Evolutionary conservation across 2,113 vertebrate genomes (phyloP).

Genomic region (Xiphophorus hellerii): DNA sequence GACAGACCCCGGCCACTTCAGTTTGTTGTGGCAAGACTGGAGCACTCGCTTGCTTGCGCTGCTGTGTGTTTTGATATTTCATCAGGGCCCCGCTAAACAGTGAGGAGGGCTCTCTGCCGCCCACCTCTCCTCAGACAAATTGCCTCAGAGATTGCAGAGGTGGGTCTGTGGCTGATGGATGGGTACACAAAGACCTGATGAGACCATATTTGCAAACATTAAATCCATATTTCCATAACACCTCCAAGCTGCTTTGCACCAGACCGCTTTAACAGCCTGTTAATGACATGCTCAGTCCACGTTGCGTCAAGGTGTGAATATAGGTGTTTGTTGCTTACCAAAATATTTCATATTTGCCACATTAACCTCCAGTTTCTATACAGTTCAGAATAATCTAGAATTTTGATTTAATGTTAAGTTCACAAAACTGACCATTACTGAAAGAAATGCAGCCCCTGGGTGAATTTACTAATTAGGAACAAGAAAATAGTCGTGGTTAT

Average conservation of each 20-base stretch:
- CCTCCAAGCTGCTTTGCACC: constrained; percentile 45
- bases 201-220: constrained; percentile 75
- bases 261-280: constrained; percentile 41
- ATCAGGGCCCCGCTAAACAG: constrained; percentile 73
- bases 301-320: constrained; percentile 34
- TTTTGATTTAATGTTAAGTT: not conserved
- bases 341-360: constrained; percentile 23
- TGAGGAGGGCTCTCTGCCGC: constrained; percentile 75
- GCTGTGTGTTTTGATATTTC: constrained; percentile 74
- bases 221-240: constrained; percentile 70
- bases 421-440: not conserved
- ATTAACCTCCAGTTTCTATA: constrained; percentile 26
- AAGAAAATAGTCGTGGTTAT: too few relatives aligned
- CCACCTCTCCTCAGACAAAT: constrained; percentile 80
- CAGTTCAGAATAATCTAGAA: not conserved
- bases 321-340: constrained; percentile 20
- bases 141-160: constrained; percentile 77
- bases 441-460: not conserved
- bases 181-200: constrained; percentile 72
- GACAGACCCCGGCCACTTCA: constrained; percentile 45
- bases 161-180: constrained; percentile 76
- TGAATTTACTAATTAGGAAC: too few relatives aligned
- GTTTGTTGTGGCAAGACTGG: constrained; percentile 55
- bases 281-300: constrained; percentile 11
- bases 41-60: constrained; percentile 37